Conservation (phyloP, 2,888 invertebrate species). For the Drosophila rubida region DNA sequence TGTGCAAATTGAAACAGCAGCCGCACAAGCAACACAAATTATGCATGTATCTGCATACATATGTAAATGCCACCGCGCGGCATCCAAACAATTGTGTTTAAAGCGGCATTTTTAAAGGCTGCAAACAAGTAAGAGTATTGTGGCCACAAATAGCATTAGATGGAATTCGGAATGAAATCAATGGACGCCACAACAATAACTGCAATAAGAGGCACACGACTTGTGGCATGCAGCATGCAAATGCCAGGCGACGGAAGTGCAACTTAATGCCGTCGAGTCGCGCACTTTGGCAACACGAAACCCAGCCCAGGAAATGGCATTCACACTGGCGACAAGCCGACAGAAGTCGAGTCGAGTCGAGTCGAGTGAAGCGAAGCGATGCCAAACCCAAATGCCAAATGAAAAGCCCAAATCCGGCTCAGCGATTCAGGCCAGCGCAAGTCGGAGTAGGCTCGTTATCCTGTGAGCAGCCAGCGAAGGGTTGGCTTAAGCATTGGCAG, state of each 20-base stretch:
- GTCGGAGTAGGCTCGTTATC: neutral
- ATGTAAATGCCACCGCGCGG: neutral
- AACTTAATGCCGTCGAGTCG: constrained; percentile 30
- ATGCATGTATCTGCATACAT: constrained; percentile 28
- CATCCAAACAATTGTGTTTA: too few relatives aligned
- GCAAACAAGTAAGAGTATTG: too few relatives aligned
- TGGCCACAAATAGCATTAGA: neutral
- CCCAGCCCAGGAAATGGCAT: constrained; percentile 30
- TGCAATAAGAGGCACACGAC: constrained; percentile 7
- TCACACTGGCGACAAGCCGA: constrained; percentile 24
- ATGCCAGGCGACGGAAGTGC: constrained; percentile 28
- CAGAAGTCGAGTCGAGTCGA: constrained; percentile 14
- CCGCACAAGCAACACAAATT: constrained; percentile 26
- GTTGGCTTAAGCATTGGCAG: neutral
- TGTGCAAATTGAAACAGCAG: constrained; percentile 33
- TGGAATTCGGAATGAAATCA: constrained; percentile 27
- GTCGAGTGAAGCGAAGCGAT: neutral
- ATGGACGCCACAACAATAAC: constrained; percentile 7
- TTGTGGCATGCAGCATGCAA: constrained; percentile 42
- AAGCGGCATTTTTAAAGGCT: too few relatives aligned
- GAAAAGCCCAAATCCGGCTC: constrained; percentile 18
- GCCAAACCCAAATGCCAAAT: constrained; percentile 19
- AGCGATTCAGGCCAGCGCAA: neutral
- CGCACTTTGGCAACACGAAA: constrained; percentile 15
- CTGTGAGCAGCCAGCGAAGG: neutral